Conservation (phyloP, 2,797 vertebrate species). For the Neoniphon sammara region DNA sequence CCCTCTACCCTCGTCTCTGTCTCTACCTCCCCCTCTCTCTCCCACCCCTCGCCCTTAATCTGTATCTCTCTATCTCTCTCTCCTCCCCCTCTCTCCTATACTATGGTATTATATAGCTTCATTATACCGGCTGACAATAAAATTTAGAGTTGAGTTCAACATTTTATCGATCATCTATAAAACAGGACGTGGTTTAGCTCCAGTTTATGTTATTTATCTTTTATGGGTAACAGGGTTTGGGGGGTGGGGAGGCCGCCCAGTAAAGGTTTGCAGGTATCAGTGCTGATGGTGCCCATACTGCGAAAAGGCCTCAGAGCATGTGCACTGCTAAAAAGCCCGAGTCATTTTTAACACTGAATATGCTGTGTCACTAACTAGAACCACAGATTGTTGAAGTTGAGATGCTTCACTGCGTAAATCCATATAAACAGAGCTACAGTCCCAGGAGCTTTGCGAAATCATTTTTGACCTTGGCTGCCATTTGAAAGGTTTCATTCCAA, state of each 20-base stretch:
- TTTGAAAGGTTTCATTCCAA: not conserved
- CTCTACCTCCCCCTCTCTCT: not conserved
- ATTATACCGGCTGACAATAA: not conserved
- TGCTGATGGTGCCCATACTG: not conserved
- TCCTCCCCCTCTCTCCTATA: not conserved
- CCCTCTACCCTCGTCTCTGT: not conserved
- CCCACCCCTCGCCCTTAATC: not conserved
- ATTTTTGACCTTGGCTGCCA: not conserved
- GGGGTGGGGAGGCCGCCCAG: not conserved
- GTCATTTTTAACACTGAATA: not conserved
- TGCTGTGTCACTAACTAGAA: too few species aligned
- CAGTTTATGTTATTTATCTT: slow-evolving; percentile 11
- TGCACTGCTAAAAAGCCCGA: not conserved
- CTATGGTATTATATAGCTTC: slow-evolving; percentile 9
- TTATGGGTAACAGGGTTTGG: not conserved
- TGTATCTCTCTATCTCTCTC: not conserved
- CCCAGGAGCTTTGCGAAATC: not conserved
- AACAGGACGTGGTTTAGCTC: slow-evolving; percentile 10
- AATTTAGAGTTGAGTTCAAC: slow-evolving; percentile 16
- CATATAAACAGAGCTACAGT: not conserved
- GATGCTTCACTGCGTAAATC: too few species aligned
- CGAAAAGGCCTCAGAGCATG: not conserved
- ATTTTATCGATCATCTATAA: slow-evolving; percentile 14
- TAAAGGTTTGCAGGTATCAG: not conserved
- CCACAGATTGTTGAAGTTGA: too few species aligned